These are phyloP conservation scores for Pogona vitticeps DNA, from an alignment of 2,113 vertebrate species.

Conservation along the genomic window DNA sequence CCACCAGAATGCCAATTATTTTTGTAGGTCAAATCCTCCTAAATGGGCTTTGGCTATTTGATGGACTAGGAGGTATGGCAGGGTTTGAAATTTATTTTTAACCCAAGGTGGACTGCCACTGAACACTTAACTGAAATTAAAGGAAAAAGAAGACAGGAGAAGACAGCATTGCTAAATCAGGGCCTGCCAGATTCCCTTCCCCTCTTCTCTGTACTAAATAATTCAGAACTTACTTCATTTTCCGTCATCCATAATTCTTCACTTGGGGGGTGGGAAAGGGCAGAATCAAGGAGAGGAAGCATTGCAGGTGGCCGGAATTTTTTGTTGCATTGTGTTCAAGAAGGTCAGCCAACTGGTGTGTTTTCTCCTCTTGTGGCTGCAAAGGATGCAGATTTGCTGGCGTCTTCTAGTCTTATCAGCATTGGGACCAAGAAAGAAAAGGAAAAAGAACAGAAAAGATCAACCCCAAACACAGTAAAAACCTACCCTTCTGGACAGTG, in stretches of 20 bases:
- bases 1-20: not conserved
- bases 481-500: not conserved
- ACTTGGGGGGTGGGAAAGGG: not conserved
- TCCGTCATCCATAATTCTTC: conserved; percentile 17
- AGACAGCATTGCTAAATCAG: not conserved
- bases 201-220: not conserved
- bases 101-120: not conserved
- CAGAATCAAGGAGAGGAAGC: not conserved
- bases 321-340: not conserved
- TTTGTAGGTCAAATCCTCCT: not conserved
- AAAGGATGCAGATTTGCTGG: not conserved
- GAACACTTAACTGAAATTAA: not conserved
- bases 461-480: conserved; percentile 40
- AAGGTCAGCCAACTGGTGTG: conserved; percentile 6
- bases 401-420: conserved; percentile 38
- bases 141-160: not conserved
- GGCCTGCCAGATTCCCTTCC: not conserved
- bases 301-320: not conserved
- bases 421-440: conserved; percentile 12
- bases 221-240: conserved; percentile 19
- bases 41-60: not conserved
- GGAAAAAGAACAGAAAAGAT: no score
- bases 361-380: not conserved
- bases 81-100: not conserved
- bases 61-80: not conserved